Percentiles rank a stretch among this genome's conserved stretches.
Conservation (phyloP, 2,797 vertebrate species). For the Fistularia commersonii region DNA sequence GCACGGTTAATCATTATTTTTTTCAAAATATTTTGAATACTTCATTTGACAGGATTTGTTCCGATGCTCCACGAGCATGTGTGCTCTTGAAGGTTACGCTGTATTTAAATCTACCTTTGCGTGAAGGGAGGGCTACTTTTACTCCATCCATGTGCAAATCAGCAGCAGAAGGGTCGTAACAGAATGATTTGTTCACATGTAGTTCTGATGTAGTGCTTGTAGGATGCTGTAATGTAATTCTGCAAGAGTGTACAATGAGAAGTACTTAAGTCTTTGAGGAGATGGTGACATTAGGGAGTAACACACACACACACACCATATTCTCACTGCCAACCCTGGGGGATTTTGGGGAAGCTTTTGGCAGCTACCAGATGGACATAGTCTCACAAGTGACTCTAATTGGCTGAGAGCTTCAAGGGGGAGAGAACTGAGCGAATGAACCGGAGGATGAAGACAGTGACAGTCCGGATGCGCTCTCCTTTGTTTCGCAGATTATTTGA, state of each 20-base stretch:
- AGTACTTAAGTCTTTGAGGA: conserved; percentile 34
- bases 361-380: conserved; percentile 48
- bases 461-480: conserved; percentile 18
- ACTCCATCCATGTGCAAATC: no score
- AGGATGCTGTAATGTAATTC: neutral
- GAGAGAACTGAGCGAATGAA: conserved; percentile 36
- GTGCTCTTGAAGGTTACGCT: conserved; percentile 21
- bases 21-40: neutral
- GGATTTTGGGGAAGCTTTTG: conserved; percentile 34
- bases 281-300: conserved; percentile 33
- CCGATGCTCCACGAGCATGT: conserved; percentile 19
- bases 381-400: conserved; percentile 54
- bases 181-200: neutral
- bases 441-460: conserved; percentile 27
- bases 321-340: conserved; percentile 20
- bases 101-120: conserved; percentile 41
- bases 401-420: conserved; percentile 47
- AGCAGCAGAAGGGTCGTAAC: no score
- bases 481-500: conserved; percentile 19
- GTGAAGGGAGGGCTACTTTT: no score
- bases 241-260: conserved; percentile 25
- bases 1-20: no score
- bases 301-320: neutral
- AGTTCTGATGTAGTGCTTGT: no score
- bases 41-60: conserved; percentile 14